Conservation (phyloP, 2,113 vertebrate species). For the Mobula hypostoma region DNA sequence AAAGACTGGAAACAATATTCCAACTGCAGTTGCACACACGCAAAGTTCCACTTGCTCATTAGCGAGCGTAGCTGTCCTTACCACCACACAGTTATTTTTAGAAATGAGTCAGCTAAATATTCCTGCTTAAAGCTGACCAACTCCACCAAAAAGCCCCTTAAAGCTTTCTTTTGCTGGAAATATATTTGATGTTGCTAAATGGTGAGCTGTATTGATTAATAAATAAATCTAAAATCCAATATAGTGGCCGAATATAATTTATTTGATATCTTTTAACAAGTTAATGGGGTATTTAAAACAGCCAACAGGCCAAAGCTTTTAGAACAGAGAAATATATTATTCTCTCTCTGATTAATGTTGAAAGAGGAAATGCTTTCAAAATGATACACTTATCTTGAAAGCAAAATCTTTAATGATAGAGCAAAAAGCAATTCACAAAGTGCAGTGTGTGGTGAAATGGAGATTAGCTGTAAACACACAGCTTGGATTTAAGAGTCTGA, state of each 20-base stretch:
- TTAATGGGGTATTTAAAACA: neutral
- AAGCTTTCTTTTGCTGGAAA: neutral
- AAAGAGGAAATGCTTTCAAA: constrained; percentile 31
- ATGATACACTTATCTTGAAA: constrained; percentile 2
- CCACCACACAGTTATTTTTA: neutral
- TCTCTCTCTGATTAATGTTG: neutral
- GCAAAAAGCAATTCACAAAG: neutral
- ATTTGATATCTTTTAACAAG: neutral
- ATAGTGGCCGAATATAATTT: constrained; percentile 13
- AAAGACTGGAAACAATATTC: neutral
- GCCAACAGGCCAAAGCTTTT: neutral
- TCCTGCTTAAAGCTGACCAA: neutral
- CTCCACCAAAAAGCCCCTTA: neutral
- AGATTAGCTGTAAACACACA: neutral
- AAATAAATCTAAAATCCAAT: constrained; percentile 4
- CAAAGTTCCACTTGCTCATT: neutral
- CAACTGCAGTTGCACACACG: neutral
- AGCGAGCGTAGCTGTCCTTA: neutral
- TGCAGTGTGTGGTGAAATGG: neutral
- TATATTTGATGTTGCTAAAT: neutral
- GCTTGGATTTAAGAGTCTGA: neutral
- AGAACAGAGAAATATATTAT: neutral
- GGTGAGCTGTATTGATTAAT: neutral
- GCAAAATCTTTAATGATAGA: neutral
- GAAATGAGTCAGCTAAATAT: neutral